Base-by-base conservation (phyloP, 2,797 vertebrate species). In the Pseudochromis fuscus region DNA sequence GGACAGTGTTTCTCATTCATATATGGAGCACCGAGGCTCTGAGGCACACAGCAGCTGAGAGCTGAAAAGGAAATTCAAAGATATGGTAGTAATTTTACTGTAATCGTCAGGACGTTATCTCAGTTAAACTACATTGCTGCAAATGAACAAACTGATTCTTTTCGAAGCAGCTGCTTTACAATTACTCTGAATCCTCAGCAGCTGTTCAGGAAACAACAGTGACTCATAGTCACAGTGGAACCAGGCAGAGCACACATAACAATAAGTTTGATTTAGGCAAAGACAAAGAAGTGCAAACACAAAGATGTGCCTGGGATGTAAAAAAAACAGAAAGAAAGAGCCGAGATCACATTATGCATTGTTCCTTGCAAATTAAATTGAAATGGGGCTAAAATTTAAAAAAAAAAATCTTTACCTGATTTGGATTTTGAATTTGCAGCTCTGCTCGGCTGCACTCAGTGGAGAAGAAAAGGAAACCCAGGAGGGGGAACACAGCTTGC, bases 381-480 rank as follows among this genome's bases (percentile, higher is more conserved):
- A 77, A 81, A 57, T 52, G 33, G 19, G 23, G 69, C 38, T n/a
- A 9, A 55, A 74, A 77, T 73, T n/a, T n/a, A n/a, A n/a, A n/a
- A n/a, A n/a, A n/a, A n/a, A 72, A 86, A 75, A 85, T 72, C 42
- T 56, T 61, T 58, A 45, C 55, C 55, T 58, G 57, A 55, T 66
- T 84, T 80, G 69, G 62, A 75, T 62, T 72, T 74, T 49, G 75
- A 64, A 81, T 81, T 68, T 81, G 49, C 10, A 8, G 9, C 63
- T 72, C 70, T 71, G 65, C 74, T 75, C 59, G 69, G 69, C 72
- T 53, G 62, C 72, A 69, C 69, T 83, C 40, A 1, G 33, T 60
- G 52, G 58, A 79, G 74, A 86, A 83, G 83, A 77, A 76, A 82
- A n/a, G n/a, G 48, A 45, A 67, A 84, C 75, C 65, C 52, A 60